Base-by-base conservation (phyloP, 2,113 vertebrate species). In the Corythornis madagascariensis region DNA sequence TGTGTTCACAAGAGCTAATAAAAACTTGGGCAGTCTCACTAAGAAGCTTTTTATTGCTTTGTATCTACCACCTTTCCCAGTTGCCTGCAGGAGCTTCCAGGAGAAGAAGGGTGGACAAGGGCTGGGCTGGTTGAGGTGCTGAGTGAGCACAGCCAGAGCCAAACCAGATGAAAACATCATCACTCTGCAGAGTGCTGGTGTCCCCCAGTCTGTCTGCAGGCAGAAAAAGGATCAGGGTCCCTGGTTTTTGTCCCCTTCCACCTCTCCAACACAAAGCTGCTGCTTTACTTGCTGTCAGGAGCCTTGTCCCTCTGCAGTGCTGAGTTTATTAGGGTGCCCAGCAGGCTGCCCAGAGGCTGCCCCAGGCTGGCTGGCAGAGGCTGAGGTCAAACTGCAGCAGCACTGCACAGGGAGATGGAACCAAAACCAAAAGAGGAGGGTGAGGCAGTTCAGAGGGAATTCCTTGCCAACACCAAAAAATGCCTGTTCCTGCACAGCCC, bases 111-210 rank as follows among this genome's bases (percentile, higher is more conserved):
- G 47, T 24, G 56, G 13, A 14, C 9, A 3, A 45, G 70, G 71
- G 70, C 45, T 64, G 33, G 78, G 71, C 71, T 50, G 11, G 48
- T 47, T 29, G 25, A 71, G 57, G 47, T n/a, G 60, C n/a, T 5
- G 7, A 0, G 0, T 0, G 4, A 29, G 48, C 4, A 2, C 47
- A 81, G 57, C 3, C 55, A 28, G 35, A 14, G n/a, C 45, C 65
- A 50, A 80, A 76, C 20, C 74, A 73, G 25, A 26, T 21, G 7
- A 16, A 64, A 76, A 38, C 16, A 31, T 61, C 60, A 48, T 33
- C 29, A 24, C 7, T 3, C 14, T 8, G 26, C 15, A 22, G 42
- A 43, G 25, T 11, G 7, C 28, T 61, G 56, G 0, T 28, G 75
- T 64, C 56, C 61, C 66, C 78, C 52, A 28, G 63, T 53, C 61